Evolutionary conservation across 2,113 vertebrate genomes (phyloP).

Genomic region (Datnioides undecimradiatus): DNA sequence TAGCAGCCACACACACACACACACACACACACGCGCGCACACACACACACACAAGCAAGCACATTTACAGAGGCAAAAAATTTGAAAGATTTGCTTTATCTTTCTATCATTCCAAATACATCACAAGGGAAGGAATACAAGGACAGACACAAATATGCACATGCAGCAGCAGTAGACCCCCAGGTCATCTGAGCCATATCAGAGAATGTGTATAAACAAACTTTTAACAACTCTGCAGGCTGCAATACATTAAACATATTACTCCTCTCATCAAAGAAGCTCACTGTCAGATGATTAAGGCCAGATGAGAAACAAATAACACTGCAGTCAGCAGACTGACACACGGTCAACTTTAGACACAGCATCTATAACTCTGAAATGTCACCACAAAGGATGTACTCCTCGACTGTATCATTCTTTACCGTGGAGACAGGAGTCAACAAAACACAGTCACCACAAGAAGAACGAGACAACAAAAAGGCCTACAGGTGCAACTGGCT

Average conservation of each 20-base stretch:
- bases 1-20: conserved; percentile 31
- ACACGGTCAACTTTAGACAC: neutral
- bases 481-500: too few relatives aligned
- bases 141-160: neutral
- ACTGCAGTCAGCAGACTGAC: conserved; percentile 19
- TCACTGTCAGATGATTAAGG: conserved; percentile 5
- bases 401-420: neutral
- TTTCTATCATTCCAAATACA: conserved; percentile 23
- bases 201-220: conserved; percentile 6
- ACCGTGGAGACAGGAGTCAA: too few relatives aligned
- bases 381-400: neutral
- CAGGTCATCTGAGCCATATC: conserved; percentile 27
- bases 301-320: neutral
- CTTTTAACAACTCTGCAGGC: conserved; percentile 12
- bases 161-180: neutral
- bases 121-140: conserved; percentile 25
- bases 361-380: neutral
- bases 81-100: conserved; percentile 28
- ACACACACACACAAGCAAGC: too few relatives aligned
- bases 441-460: neutral
- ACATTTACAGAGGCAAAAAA: conserved; percentile 14
- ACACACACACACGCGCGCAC: too few relatives aligned
- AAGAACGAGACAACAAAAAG: neutral
- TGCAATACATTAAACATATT: conserved; percentile 5
- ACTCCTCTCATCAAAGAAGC: conserved; percentile 15